Conservation (phyloP, 1,140 invertebrate genomes). For the Lordiphosa clarofinis region DNA sequence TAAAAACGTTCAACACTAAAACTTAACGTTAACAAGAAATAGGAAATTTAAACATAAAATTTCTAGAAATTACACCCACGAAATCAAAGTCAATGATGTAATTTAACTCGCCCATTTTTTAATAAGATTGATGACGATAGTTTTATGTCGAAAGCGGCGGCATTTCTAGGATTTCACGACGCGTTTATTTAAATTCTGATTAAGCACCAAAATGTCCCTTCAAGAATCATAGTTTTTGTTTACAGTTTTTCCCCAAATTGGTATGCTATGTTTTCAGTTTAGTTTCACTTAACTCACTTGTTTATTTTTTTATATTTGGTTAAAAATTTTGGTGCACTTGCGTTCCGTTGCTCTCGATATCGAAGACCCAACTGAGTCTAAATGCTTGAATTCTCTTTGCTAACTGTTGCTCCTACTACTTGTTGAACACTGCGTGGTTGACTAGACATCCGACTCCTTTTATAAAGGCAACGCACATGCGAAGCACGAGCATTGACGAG, state of each 20-base stretch:
- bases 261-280: neutral
- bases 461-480: constrained; percentile 52
- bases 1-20: too few species aligned
- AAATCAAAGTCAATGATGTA: too few species aligned
- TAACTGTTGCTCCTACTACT: constrained; percentile 74
- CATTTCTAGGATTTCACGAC: constrained; percentile 63
- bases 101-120: neutral
- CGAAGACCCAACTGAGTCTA: constrained; percentile 12
- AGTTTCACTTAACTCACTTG: constrained; percentile 11
- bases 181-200: neutral
- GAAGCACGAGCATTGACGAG: constrained; percentile 17
- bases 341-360: neutral
- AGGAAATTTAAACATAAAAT: too few species aligned
- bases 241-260: neutral
- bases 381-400: constrained; percentile 3
- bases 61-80: too few species aligned
- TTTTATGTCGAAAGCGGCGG: constrained; percentile 52
- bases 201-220: constrained; percentile 4
- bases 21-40: too few species aligned
- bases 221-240: neutral
- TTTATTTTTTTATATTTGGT: too few species aligned
- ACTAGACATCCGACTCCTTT: constrained; percentile 61
- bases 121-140: neutral
- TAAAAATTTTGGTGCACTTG: too few species aligned
- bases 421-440: constrained; percentile 72